Base-by-base conservation (phyloP, 2,113 vertebrate species). In the Onychostoma macrolepis region DNA sequence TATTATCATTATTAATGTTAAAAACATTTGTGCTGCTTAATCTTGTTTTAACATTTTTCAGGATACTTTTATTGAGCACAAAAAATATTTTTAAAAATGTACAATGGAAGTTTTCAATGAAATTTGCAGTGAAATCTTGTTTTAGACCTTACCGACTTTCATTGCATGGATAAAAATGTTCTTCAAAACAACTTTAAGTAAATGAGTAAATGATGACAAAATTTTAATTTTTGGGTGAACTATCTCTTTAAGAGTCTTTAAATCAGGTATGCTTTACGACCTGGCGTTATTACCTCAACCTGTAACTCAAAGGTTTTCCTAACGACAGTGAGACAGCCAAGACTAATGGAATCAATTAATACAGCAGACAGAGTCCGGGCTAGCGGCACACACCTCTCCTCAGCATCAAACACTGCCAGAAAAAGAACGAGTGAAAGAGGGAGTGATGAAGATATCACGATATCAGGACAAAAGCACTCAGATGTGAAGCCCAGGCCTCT, bases 331-430 rank as follows among this genome's bases (percentile, higher is more conserved):
- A 78, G 78, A 86, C 85, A 84, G 56, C 75, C 76, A 80, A 89
- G 81, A 88, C 84, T 79, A 88, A 89, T 84, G 74, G 84, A 84
- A 61, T 17, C 84, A 86, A 88, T 88, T 88, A 85, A 53, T 72
- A 84, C 15, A 15, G 10, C 74, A 77, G 80, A 86, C 75, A 77
- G 81, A 84, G 77, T 72, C 21, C 75, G 43, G 67, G 53, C 58
- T 26, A 6, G n/a, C 76, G 21, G 43, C 28, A 84, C 41, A 84
- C 76, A 74, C n/a, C 21, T 38, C 24, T 43, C 71, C 71, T 75
- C 21, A 11, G 28, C 75, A 33, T 33, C 8, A 61, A 33, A 79
- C 36, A 24, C 50, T 43, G 63, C 45, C 36, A 43, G 41, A 84
- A 33, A 53, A 24, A 58, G 3, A 88, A 6, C 71, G 69, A 81